Evolutionary conservation across 2,797 vertebrate species (phyloP), one percentile per base, ranked within the genome.

Genomic region (Sitta carolinensis): DNA sequence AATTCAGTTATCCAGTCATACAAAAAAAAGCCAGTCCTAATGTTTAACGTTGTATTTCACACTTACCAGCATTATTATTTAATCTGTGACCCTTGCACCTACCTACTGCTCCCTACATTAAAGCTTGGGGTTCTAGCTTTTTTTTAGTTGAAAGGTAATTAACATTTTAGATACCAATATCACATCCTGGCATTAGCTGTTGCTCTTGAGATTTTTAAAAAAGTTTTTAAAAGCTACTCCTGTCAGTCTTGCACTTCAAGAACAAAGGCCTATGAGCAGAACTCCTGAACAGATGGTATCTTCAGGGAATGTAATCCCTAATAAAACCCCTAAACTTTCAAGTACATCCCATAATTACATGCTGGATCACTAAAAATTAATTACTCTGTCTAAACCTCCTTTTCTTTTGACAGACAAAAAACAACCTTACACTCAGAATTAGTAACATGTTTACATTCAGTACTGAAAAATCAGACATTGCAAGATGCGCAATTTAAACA

Each of bases 231-330:
- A 83, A 67, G 42, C 57, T 74, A 45, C 2, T 74, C 16, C 30
- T 84, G 22, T 7, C 4, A 6, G 26, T 57, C 61, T 82, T 51
- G 8, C 9, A 72, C n/a, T 75, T 69, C 5, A 90, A 74, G 42
- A 93, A 72, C 68, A 90, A 78, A 78, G 43, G 55, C 20, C 17
- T 10, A 47, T 4, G 7, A 80, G 27, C 67, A 84, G 40, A 75
- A 76, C 68, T 75, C 64, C 34, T 38, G 36, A 90, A 80, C 84
- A 95, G 94, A 91, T 87, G 87, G 81, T 67, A 77, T 67, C 74
- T 80, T 76, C 34, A 66, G 52, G 75, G 45, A 92, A 70, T 67
- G 47, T 59, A 92, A 94, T 79, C 55, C 59, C 36, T 23, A 93
- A 72, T 21, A 76, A 57, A 92, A 86, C 17, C 9, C 18, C 36